These are phyloP conservation scores for Zoanthus solanderi DNA, from an alignment of 92 coral and sea anemone species.

Conservation along the genomic window DNA sequence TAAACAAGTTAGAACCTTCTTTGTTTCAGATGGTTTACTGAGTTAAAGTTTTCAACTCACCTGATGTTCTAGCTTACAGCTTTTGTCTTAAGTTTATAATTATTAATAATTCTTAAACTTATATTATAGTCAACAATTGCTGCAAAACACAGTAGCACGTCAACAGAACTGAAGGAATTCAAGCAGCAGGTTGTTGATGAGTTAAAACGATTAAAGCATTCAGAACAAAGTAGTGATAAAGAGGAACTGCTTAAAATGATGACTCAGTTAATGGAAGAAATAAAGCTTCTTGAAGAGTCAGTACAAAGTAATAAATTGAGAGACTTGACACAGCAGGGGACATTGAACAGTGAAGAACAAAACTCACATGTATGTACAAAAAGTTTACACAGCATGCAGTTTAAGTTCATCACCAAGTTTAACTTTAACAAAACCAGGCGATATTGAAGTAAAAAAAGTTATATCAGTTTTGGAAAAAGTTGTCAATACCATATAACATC, in stretches of 20 bases:
- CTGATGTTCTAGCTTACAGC: neutral
- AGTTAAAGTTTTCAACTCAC: neutral
- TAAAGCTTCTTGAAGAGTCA: slow-evolving; percentile 23
- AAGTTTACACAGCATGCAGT: neutral
- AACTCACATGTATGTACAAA: neutral
- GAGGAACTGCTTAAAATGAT: slow-evolving; percentile 3
- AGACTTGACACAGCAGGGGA: neutral
- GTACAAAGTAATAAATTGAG: neutral
- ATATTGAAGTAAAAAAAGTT: too few species aligned
- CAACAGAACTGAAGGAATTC: neutral
- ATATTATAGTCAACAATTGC: neutral
- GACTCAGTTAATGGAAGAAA: slow-evolving; percentile 10
- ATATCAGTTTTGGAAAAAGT: too few species aligned
- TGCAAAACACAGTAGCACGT: neutral
- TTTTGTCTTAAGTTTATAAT: too few species aligned
- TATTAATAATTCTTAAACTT: neutral
- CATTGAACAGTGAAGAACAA: neutral
- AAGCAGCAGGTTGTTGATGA: slow-evolving; percentile 1
- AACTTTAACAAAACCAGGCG: too few species aligned
- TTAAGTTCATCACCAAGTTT: too few species aligned
- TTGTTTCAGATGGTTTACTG: too few species aligned
- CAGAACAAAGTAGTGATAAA: neutral
- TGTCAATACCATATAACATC: neutral
- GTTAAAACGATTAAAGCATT: neutral
- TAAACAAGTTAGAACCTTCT: too few species aligned